phyloP scores from a whole-genome alignment of 2,888 invertebrate genomes.

The Anthophora plumipes region DNA sequence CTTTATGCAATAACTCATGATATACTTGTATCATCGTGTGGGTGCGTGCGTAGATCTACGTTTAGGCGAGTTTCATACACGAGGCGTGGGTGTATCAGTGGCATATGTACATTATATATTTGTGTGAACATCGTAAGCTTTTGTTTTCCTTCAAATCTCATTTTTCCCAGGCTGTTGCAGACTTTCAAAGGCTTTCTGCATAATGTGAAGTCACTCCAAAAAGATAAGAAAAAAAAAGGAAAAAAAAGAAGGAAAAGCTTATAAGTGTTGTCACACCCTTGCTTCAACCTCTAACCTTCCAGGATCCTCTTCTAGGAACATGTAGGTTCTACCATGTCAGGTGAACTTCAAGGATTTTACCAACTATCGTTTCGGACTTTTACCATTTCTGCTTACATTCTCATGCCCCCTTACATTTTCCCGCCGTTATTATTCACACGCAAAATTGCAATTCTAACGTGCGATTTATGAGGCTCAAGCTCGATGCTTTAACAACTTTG shows the following conservation, averaged over 20 bases:
- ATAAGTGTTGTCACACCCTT: slow-evolving; percentile 5
- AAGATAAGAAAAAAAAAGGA: not conserved
- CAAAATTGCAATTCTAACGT: not conserved
- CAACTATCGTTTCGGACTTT: not conserved
- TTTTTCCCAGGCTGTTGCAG: not conserved
- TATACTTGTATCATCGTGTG: not conserved
- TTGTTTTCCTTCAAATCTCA: slow-evolving; percentile 4
- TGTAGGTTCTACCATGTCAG: not conserved
- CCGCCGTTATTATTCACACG: not conserved
- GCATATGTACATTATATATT: not conserved
- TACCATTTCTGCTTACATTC: not conserved
- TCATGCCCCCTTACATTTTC: not conserved
- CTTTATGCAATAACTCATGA: not conserved
- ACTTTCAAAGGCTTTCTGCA: slow-evolving; percentile 12
- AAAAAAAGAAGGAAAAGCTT: not conserved
- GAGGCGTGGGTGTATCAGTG: not conserved
- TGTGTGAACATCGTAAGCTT: not conserved
- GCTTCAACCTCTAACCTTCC: slow-evolving; percentile 17
- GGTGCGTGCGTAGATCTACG: not conserved
- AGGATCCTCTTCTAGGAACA: too few species aligned
- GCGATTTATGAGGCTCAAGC: not conserved
- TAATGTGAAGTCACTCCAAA: slow-evolving; percentile 3
- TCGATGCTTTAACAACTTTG: not conserved
- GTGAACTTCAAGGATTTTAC: not conserved
- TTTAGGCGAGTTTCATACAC: not conserved